Conservation (phyloP, 1,140 invertebrate genomes). For the Myzus persicae region DNA sequence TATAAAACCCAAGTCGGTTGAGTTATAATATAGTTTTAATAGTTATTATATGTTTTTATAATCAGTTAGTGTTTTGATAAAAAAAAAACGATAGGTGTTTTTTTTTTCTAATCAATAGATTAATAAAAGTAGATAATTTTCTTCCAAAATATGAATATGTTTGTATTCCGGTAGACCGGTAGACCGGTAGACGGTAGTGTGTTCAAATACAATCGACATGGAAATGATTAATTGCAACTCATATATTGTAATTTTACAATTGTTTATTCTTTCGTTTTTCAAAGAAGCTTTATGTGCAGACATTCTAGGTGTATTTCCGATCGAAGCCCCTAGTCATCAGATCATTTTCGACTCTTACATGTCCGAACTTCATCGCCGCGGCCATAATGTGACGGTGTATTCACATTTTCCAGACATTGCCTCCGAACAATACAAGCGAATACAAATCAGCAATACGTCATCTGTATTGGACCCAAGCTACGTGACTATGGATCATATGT, state of each 20-base stretch:
- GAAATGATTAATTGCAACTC: not conserved
- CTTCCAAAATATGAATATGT: not conserved
- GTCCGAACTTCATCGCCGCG: slow-evolving; percentile 62
- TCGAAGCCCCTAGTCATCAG: slow-evolving; percentile 64
- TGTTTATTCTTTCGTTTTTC: not conserved
- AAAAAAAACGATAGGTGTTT: not conserved
- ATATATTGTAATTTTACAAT: not conserved
- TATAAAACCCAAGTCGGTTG: not conserved
- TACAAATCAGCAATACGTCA: not conserved
- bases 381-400: slow-evolving; percentile 63
- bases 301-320: slow-evolving; percentile 63
- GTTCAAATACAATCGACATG: not conserved
- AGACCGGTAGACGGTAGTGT: not conserved
- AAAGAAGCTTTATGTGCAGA: not conserved
- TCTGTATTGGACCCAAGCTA: not conserved
- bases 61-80: not conserved
- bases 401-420: slow-evolving; percentile 66
- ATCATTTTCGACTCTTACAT: slow-evolving; percentile 63
- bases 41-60: not conserved
- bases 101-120: not conserved
- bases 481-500: slow-evolving; percentile 18
- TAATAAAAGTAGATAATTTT: not conserved
- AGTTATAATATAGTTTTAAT: not conserved
- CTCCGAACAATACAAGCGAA: slow-evolving; percentile 67
- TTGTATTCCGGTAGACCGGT: not conserved